Evolutionary conservation across 2,888 invertebrate genomes (phyloP).

Genomic region (Allolobophora icterica): DNA sequence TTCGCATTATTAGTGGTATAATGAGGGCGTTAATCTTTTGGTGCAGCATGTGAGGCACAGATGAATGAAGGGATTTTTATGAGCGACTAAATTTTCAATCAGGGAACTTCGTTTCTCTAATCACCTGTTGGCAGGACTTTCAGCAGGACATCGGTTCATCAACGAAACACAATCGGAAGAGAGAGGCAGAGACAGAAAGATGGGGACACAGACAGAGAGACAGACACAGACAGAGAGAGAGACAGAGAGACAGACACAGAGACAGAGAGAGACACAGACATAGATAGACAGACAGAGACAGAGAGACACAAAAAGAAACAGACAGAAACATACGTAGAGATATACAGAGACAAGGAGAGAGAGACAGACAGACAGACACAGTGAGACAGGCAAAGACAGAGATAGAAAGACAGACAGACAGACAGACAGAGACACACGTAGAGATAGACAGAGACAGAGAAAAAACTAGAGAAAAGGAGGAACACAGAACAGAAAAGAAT

Average conservation of each 20-base stretch:
- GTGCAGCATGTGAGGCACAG: neutral
- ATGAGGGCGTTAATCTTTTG: neutral
- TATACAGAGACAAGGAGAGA: constrained; percentile 12
- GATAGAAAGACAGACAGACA: neutral
- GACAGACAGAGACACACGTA: neutral
- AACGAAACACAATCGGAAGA: neutral
- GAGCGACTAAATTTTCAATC: neutral
- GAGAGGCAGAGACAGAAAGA: neutral
- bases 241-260: constrained; percentile 19
- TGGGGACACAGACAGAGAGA: too few species aligned
- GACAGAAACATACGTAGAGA: neutral
- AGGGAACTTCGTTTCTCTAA: neutral
- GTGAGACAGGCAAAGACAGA: neutral
- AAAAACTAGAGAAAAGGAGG: too few species aligned
- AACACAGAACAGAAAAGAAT: too few species aligned
- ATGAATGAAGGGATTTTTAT: neutral
- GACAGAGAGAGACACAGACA: neutral
- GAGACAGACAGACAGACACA: constrained; percentile 23
- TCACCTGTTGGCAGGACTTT: neutral
- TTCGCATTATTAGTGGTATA: neutral
- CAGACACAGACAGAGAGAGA: neutral
- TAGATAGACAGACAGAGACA: neutral
- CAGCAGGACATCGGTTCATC: neutral
- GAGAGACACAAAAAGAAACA: neutral
- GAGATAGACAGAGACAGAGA: too few species aligned